A percentile compares a stretch with the other conserved stretches of the same genome.
These are phyloP conservation scores for Micrastur ruficollis DNA, from an alignment of 2,797 vertebrate genomes.

Conservation along the genomic window DNA sequence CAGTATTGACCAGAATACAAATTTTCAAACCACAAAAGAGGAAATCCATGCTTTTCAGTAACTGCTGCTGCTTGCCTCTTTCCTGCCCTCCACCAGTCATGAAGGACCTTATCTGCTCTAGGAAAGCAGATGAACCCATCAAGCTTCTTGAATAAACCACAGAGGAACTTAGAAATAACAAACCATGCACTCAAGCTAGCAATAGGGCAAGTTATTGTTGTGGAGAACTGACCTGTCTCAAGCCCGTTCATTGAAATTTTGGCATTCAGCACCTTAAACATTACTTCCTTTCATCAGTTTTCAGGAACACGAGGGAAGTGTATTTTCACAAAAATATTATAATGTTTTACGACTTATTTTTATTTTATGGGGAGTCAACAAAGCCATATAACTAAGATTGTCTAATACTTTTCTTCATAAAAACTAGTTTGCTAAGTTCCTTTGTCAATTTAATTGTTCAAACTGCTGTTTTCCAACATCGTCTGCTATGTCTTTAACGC, in stretches of 20 bases:
- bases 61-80: background rate
- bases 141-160: background rate
- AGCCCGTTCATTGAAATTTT: background rate
- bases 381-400: background rate
- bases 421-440: background rate
- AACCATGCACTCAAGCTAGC: accelerated
- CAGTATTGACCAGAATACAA: background rate
- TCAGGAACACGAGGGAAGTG: background rate
- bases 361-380: background rate
- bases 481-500: background rate
- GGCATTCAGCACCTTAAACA: background rate
- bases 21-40: background rate
- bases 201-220: background rate
- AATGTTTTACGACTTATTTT: background rate
- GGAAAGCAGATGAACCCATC: background rate
- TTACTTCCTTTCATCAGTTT: background rate
- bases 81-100: background rate
- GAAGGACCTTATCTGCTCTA: background rate
- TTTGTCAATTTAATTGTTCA: background rate
- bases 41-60: background rate
- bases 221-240: background rate
- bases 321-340: background rate
- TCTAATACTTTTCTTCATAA: background rate
- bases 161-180: background rate
- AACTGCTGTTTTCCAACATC: background rate